Percentiles rank a stretch among this genome's conserved stretches.
phyloP scores from a whole-genome alignment of 2,113 vertebrate species.

The Diglossa brunneiventris region DNA sequence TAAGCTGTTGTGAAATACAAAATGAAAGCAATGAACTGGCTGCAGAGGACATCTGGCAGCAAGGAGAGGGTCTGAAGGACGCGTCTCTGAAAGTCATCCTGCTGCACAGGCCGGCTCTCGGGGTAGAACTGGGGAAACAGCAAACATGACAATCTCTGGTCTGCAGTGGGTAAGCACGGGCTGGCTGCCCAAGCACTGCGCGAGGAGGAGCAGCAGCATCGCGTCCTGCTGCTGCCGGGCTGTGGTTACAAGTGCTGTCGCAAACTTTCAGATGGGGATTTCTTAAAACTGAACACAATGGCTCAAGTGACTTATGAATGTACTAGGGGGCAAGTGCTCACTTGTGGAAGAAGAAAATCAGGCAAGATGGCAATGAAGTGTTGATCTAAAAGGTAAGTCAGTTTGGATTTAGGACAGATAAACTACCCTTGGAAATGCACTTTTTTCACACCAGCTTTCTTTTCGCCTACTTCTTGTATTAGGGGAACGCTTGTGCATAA shows the following conservation, averaged over 20 bases:
- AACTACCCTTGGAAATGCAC: not conserved
- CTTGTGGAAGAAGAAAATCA: not conserved
- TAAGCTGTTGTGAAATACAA: not conserved
- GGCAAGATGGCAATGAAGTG: not conserved
- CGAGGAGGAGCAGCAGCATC: not conserved
- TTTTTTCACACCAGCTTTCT: not conserved
- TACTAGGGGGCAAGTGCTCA: not conserved
- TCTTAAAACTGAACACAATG: not conserved
- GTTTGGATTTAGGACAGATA: not conserved
- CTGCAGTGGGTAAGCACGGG: not conserved
- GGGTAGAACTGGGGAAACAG: not conserved
- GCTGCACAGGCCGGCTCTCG: not conserved
- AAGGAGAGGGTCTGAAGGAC: slow-evolving; percentile 10
- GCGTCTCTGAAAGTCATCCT: not conserved
- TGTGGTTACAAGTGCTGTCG: not conserved
- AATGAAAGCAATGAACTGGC: not conserved
- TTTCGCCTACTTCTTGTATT: not conserved
- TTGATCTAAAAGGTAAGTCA: not conserved
- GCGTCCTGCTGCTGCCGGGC: not conserved
- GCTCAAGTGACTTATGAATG: not conserved
- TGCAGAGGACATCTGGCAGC: slow-evolving; percentile 41
- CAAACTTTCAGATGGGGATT: not conserved
- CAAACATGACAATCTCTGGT: not conserved
- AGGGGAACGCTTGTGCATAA: not conserved
- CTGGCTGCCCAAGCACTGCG: accelerated